These are phyloP conservation scores for Archivesica marissinica DNA, from an alignment of 1,140 invertebrate species.

Conservation along the genomic window DNA sequence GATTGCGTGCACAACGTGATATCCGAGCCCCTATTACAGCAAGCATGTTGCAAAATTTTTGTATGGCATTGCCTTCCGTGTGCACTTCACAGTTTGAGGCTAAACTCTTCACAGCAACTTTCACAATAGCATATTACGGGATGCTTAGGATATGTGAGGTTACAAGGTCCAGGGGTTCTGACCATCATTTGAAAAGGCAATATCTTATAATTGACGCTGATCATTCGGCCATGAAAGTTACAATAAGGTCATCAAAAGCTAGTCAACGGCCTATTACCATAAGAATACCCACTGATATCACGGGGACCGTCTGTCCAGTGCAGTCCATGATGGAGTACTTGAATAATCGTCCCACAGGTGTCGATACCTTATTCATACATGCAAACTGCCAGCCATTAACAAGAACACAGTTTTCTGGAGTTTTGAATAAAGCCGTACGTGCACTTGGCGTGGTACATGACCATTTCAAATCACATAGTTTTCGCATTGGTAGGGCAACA, in stretches of 20 bases:
- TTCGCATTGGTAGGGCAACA: slow-evolving; percentile 1
- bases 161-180: not conserved
- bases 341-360: not conserved
- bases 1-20: not conserved
- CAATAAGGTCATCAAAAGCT: not conserved
- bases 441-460: not conserved
- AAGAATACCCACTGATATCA: not conserved
- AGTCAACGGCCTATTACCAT: not conserved
- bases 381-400: not conserved
- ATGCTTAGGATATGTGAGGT: slow-evolving; percentile 15
- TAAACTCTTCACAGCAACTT: not conserved
- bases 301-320: not conserved
- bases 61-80: not conserved
- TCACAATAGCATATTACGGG: not conserved
- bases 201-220: not conserved
- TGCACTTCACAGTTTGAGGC: not conserved
- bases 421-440: not conserved
- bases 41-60: not conserved
- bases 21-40: not conserved
- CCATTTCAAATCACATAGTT: not conserved
- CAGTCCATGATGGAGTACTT: not conserved
- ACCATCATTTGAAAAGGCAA: not conserved
- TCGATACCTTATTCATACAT: not conserved
- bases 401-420: not conserved
- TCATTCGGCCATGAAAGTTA: not conserved